Conservation (phyloP, 2,113 vertebrate species). For the Sander vitreus region DNA sequence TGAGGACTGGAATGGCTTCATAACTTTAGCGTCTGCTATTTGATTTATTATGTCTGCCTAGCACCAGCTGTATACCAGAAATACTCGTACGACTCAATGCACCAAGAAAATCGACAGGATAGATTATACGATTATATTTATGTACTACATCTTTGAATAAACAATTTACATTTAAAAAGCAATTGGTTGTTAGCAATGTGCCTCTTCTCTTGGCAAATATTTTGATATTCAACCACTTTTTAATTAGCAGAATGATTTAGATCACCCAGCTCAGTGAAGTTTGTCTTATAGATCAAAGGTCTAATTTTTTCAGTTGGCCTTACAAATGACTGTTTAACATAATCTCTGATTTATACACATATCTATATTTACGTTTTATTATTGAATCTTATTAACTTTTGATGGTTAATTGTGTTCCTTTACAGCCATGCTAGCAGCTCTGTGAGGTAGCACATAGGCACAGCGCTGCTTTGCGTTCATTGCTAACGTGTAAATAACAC, state of each 20-base stretch:
- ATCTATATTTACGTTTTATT: not conserved
- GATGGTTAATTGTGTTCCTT: too few relatives aligned
- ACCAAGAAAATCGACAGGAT: too few relatives aligned
- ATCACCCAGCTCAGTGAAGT: not conserved
- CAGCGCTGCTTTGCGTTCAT: too few relatives aligned
- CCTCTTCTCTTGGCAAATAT: not conserved
- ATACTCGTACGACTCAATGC: not conserved
- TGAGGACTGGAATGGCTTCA: not conserved
- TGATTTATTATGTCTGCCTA: not conserved
- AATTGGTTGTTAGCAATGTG: not conserved
- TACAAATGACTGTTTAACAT: not conserved
- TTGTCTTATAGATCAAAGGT: not conserved
- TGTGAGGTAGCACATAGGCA: too few relatives aligned
- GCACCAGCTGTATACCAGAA: too few relatives aligned
- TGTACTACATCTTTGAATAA: too few relatives aligned
- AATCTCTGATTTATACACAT: not conserved
- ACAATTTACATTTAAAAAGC: too few relatives aligned
- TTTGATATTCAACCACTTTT: not conserved
- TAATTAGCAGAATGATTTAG: not conserved
- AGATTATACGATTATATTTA: too few relatives aligned
- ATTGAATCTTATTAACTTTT: too few relatives aligned
- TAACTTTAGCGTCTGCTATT: not conserved
- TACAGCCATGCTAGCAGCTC: too few relatives aligned
- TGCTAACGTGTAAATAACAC: too few relatives aligned
- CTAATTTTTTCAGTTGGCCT: not conserved